Percentiles rank a stretch among this genome's conserved stretches.
Evolutionary conservation across 2,113 vertebrate genomes (phyloP).

Genomic region (Pristiophorus japonicus): DNA sequence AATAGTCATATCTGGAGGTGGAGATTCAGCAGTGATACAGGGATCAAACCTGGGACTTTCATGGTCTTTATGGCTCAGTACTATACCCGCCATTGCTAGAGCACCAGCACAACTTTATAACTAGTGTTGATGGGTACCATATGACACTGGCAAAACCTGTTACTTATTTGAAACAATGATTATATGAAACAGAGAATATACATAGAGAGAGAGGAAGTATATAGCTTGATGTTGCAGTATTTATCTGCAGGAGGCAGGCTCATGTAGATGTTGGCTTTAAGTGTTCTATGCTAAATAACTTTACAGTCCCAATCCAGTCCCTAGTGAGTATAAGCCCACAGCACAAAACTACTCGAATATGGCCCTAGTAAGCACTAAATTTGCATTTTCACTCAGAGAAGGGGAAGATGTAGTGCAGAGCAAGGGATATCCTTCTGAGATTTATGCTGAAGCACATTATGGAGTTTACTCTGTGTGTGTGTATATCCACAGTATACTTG

Average conservation of each 20-base stretch:
- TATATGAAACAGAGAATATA: not conserved
- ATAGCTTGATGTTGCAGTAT: not conserved
- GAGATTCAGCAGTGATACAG: not conserved
- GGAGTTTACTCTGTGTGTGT: too few relatives aligned
- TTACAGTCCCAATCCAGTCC: not conserved
- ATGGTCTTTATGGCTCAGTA: not conserved
- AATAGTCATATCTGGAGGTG: not conserved
- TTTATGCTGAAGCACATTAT: not conserved
- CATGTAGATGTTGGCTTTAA: not conserved
- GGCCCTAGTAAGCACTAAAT: not conserved
- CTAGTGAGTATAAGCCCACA: not conserved
- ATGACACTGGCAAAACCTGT: not conserved
- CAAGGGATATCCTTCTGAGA: not conserved
- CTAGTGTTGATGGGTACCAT: not conserved
- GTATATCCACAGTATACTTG: too few relatives aligned
- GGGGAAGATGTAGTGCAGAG: not conserved
- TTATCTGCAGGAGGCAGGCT: not conserved
- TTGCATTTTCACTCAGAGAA: not conserved
- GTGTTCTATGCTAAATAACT: not conserved
- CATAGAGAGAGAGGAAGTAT: not conserved
- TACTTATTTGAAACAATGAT: not conserved
- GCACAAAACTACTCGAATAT: not conserved
- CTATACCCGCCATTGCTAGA: not conserved
- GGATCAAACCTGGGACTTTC: not conserved
- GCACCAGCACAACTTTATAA: not conserved